phyloP scores from a whole-genome alignment of 2,888 invertebrate genomes.

The Ramazzottius varieornatus region DNA sequence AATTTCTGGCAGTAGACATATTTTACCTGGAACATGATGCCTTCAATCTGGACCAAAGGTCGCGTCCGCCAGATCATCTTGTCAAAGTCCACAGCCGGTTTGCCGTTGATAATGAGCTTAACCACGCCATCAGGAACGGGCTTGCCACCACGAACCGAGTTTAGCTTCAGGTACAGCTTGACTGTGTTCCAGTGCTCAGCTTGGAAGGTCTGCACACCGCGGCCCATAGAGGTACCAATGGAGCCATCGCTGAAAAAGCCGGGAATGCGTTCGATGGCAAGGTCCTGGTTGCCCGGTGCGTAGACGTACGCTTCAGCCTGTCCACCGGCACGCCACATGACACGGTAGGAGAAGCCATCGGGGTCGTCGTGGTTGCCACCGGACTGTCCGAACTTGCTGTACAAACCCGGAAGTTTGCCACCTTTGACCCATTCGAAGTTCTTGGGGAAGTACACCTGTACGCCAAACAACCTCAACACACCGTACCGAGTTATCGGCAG shows the following conservation, averaged over 20 bases:
- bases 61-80: neutral
- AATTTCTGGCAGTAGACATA: too few species aligned
- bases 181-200: neutral
- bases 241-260: neutral
- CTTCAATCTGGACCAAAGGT: neutral
- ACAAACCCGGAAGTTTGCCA: conserved; percentile 15
- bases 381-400: conserved; percentile 10
- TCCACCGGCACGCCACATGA: neutral
- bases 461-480: too few species aligned
- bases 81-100: neutral
- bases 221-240: neutral
- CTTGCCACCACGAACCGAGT: neutral
- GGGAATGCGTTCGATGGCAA: neutral
- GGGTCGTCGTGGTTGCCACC: neutral
- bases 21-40: neutral
- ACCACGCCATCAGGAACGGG: neutral
- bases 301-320: neutral
- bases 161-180: neutral
- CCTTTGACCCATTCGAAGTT: conserved; percentile 11
- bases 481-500: too few species aligned
- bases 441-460: conserved; percentile 9
- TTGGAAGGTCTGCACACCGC: neutral
- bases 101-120: neutral
- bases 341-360: neutral
- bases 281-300: neutral